Evolutionary conservation across 2,888 invertebrate species (phyloP), one percentile per base, ranked within the genome.

Genomic region (Colletes collaris): DNA sequence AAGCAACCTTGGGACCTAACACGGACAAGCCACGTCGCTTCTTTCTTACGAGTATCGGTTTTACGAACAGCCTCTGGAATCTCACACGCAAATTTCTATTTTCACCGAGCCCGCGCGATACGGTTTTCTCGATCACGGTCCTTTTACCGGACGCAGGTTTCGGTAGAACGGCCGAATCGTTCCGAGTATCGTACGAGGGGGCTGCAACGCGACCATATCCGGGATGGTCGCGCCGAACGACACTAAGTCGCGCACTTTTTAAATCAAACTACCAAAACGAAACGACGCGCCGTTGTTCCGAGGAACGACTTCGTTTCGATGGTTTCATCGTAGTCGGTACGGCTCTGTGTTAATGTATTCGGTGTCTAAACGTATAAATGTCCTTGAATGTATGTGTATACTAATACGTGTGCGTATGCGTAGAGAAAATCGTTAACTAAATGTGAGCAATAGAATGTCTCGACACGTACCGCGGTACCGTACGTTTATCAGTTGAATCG

Each of bases 331-430:
- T 3, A 53, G 55, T 55, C 19, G 19, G 6, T 27, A 7, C 3
- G n/a, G 4, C n/a, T 71, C 55, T 64, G 59, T 64, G 73, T 75
- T 71, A 62, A 74, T 69, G 71, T 79, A 77, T 70, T 85, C 64
- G 63, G 66, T 86, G 87, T 86, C 76, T 87, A 81, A 78, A 81
- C 81, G 86, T 85, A 81, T 88, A 82, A 81, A 82, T 88, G 85
- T 88, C 27, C 27, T 46, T 82, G 79, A 70, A 82, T 78, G 74
- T 78, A 62, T 73, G 75, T 78, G 58, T 63, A 65, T 55, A 65
- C 11, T 65, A 72, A 58, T 19, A 66, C 16, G 53, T 55, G 52
- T 58, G 62, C 68, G 69, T 76, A 53, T 58, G 59, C 65, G 60
- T 76, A 68, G 55, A 77, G 53, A 46, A 35, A 50, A 19, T 75